Base-by-base conservation (phyloP, 2,113 vertebrate genomes). In the Gymnobelideus leadbeateri region DNA sequence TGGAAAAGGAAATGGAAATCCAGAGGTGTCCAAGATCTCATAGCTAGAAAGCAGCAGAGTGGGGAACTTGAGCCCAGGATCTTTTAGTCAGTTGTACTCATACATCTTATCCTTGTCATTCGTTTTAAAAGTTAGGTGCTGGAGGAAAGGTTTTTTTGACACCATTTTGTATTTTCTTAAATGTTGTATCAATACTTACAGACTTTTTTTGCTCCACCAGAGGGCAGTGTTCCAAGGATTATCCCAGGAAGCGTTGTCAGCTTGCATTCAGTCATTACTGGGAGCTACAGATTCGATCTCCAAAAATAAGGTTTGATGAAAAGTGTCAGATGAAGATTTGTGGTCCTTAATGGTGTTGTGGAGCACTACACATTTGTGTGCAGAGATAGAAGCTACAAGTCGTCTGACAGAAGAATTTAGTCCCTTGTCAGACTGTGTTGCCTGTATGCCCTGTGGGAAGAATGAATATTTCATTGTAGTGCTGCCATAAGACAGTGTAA, bases 201-300 rank as follows among this genome's bases (percentile, higher is more conserved):
- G 31, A 31, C 23, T 93, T 96, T 95, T 97, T 95, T 92, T 91
- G 51, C 97, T 96, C 97, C 98, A 93, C 96, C 98, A 99, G 99
- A 99, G 99, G 99, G 99, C 99, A 25, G 99, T 99, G 97, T 99
- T 99, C 98, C 99, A 99, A 98, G 99, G 99, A 97, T 99, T 99
- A 97, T 99, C 99, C 1, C 99, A 99, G 98, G 99, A 99, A 98
- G 99, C 99, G 12, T 99, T 99, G 97, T 99, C 99, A 93, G 99
- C 99, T 93, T 99, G 99, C 97, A 99, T 99, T 98, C 99, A 99
- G 97, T 99, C 99, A 0, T 98, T 99, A 94, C 98, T 99, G 94
- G 99, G 99, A 98, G 99, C 99, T 51, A 99, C 99, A 2, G 99
- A 99, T 96, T 98, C 99, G 91, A 99, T 99, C 98, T 98, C 99